Percentiles rank a stretch among this genome's conserved stretches.
Conservation (phyloP, 1,140 invertebrate species). For the Temnothorax nylanderi region DNA sequence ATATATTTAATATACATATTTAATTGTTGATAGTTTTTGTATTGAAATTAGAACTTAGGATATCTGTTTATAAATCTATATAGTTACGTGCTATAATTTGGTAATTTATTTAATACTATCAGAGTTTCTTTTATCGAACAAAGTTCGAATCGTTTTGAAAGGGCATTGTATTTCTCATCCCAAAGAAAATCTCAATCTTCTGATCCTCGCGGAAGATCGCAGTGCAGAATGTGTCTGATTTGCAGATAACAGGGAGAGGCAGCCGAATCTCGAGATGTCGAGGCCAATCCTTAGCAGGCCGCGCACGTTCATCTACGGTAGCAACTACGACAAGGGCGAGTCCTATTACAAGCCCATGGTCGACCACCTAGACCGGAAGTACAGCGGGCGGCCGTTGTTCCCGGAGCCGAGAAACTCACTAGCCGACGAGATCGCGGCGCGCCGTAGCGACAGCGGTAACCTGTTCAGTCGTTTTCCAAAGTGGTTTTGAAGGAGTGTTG, state of each 20-base stretch:
- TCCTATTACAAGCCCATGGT: slow-evolving; percentile 92
- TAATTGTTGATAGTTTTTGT: not conserved
- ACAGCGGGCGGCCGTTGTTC: slow-evolving; percentile 85
- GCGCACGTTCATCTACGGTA: slow-evolving; percentile 91
- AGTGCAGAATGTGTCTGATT: slow-evolving; percentile 34
- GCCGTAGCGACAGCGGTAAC: slow-evolving; percentile 85
- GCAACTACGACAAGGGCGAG: slow-evolving; percentile 92
- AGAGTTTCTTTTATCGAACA: not conserved
- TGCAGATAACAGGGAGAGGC: slow-evolving; percentile 52
- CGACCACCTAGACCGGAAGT: slow-evolving; percentile 90
- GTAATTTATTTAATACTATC: not conserved
- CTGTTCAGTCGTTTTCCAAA: slow-evolving; percentile 85
- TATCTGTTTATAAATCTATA: not conserved
- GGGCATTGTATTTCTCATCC: not conserved
- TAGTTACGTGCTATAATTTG: not conserved
- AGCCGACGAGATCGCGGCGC: slow-evolving; percentile 84
- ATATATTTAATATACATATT: no score
- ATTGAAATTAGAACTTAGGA: not conserved
- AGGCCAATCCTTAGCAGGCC: slow-evolving; percentile 87
- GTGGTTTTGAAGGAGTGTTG: slow-evolving; percentile 83
- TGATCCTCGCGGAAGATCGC: not conserved
- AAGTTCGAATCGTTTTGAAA: not conserved
- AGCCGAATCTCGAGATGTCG: slow-evolving; percentile 77
- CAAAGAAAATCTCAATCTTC: not conserved
- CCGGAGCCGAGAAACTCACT: slow-evolving; percentile 83